These are phyloP conservation scores for Rhogogaster chlorosoma DNA, from an alignment of 2,888 invertebrate species.

Conservation along the genomic window DNA sequence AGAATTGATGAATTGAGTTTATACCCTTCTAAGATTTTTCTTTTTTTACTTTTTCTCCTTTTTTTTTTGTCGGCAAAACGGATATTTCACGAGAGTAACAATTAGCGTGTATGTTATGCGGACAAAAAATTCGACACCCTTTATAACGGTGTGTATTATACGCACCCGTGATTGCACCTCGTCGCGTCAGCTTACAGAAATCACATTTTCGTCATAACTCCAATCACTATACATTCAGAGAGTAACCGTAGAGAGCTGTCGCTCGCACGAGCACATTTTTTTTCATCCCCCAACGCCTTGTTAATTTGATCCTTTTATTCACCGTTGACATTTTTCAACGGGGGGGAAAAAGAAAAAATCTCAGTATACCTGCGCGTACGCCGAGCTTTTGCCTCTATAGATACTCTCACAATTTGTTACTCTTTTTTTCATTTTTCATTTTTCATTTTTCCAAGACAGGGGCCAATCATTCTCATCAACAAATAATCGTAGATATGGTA, in stretches of 20 bases:
- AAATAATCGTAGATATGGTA: not conserved
- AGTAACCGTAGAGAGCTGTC: conserved; percentile 42
- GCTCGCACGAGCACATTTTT: conserved; percentile 14
- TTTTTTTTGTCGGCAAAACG: not conserved
- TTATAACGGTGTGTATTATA: conserved; percentile 24
- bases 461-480: not conserved
- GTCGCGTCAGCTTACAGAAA: conserved; percentile 47
- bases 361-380: not conserved
- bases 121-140: conserved; percentile 15
- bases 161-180: conserved; percentile 27
- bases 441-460: not conserved
- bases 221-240: conserved; percentile 34
- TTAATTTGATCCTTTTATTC: conserved; percentile 49
- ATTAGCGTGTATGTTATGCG: not conserved
- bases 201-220: conserved; percentile 45
- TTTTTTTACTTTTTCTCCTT: not conserved
- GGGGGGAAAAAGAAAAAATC: too few species aligned
- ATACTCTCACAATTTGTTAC: not conserved
- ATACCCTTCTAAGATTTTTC: not conserved
- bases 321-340: conserved; percentile 38
- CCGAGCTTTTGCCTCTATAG: not conserved
- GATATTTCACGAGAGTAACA: not conserved
- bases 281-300: conserved; percentile 35
- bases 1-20: not conserved
- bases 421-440: not conserved